Evolutionary conservation across 2,888 invertebrate species (phyloP), one percentile per base, ranked within the genome.

Genomic region (Amphimallon solstitiale): DNA sequence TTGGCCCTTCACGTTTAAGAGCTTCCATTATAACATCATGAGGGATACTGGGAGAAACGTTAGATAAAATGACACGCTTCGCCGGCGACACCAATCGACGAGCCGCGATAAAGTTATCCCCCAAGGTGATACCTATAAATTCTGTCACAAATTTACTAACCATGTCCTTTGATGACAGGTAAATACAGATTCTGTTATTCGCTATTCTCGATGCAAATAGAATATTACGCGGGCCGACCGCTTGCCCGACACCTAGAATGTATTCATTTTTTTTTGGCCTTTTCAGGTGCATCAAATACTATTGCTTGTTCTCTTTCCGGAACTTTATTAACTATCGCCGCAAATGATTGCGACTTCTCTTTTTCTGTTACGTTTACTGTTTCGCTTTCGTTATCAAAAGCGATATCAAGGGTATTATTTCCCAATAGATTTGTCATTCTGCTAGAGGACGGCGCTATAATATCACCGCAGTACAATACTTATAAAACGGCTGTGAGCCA

Each of bases 161-260:
- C 15, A 10, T 12, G 19, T 38, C 43, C 23, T 59, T 43, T 10
- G 59, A 54, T 12, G 54, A 35, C 6, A 54, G 14, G 19, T 54
- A 54, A n/a, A 54, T 19, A 49, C 48, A 29, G n/a, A 49, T 49
- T 49, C 48, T 49, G 29, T 29, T 49, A 23, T 49, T 49, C n/a
- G 48, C 48, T 29, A 49, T 49, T 29, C 48, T 10, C 29, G 29
- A 49, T 29, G 48, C 29, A 29, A 49, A 49, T 5, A 49, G 12
- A 5, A 29, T 49, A 49, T 49, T 49, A 29, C 23, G 21, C 29
- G 29, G 29, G 7, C n/a, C 23, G 23, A 49, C 29, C 14, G 29
- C n/a, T n/a, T 49, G 23, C 1, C 48, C 48, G n/a, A 48, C 29
- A 6, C 12, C 48, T 2, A 49, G 2, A 29, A 49, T 14, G 3